Evolutionary conservation across 2,888 invertebrate species (phyloP).

Genomic region (Tolmerus cingulatus): DNA sequence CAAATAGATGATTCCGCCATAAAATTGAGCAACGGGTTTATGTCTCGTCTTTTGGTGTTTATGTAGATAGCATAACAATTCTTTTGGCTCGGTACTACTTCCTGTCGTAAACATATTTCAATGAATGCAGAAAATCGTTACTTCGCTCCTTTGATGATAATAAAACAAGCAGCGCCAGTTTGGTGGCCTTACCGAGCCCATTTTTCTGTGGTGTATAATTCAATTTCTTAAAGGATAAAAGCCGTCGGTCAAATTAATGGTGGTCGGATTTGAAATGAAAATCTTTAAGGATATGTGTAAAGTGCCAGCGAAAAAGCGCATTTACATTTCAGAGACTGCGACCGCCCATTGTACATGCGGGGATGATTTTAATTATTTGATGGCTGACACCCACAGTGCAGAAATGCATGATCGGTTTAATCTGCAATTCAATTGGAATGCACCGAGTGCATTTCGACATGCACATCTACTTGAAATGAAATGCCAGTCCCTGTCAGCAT

Average conservation of each 20-base stretch:
- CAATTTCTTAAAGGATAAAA: constrained; percentile 10
- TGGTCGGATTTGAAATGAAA: background rate
- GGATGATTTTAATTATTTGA: constrained; percentile 1
- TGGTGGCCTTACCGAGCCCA: background rate
- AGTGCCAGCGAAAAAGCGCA: background rate
- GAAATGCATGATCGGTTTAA: constrained; percentile 41
- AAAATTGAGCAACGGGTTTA: constrained; percentile 41
- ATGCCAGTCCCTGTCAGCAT: constrained; percentile 28
- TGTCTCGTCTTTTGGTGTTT: constrained; percentile 39
- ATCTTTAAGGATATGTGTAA: background rate
- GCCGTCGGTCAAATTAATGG: background rate
- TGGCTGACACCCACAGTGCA: constrained; percentile 5
- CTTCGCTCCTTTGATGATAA: constrained; percentile 29
- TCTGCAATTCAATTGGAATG: constrained; percentile 48
- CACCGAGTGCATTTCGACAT: constrained; percentile 47
- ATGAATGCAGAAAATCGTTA: constrained; percentile 40
- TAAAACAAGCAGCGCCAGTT: constrained; percentile 37
- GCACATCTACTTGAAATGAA: constrained; percentile 45
- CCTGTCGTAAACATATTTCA: constrained; percentile 45
- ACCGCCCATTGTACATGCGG: background rate
- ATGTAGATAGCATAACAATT: constrained; percentile 41
- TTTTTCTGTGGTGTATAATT: background rate
- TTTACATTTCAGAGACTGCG: background rate
- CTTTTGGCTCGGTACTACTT: constrained; percentile 35
- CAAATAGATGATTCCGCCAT: constrained; percentile 45